These are phyloP conservation scores for Platycercus adscitus DNA, from an alignment of 2,113 vertebrate genomes.

Conservation along the genomic window DNA sequence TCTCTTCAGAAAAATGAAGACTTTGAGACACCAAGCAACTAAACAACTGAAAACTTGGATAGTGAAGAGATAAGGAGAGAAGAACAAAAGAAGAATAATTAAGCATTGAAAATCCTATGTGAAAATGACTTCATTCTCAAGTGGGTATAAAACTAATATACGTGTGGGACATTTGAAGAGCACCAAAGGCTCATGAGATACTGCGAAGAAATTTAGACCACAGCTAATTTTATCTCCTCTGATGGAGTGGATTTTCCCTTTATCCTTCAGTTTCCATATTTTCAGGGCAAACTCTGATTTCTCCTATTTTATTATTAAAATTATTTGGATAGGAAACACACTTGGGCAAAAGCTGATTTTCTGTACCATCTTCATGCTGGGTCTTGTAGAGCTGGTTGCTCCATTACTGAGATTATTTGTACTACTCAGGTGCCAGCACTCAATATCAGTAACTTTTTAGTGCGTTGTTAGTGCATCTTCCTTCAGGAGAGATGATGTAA, in stretches of 20 bases:
- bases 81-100: conserved; percentile 67
- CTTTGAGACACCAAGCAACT: background rate
- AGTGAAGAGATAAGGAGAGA: background rate
- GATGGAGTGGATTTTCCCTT: conserved; percentile 17
- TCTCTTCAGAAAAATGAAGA: background rate
- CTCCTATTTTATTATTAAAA: background rate
- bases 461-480: rapidly evolving
- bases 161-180: conserved; percentile 61
- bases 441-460: background rate
- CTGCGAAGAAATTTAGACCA: conserved; percentile 47
- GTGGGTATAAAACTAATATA: conserved; percentile 63
- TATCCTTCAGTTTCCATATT: background rate
- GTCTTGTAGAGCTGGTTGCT: background rate
- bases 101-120: conserved; percentile 68
- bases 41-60: conserved; percentile 3
- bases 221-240: conserved; percentile 62
- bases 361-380: background rate
- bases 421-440: background rate
- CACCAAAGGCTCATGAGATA: conserved; percentile 63
- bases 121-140: conserved; percentile 63
- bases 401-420: background rate
- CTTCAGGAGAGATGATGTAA: background rate
- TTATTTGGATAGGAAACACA: background rate
- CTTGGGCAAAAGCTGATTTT: background rate
- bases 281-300: conserved; percentile 4